Evolutionary conservation across 2,797 vertebrate genomes (phyloP).

Genomic region (Hoplostethus atlanticus): DNA sequence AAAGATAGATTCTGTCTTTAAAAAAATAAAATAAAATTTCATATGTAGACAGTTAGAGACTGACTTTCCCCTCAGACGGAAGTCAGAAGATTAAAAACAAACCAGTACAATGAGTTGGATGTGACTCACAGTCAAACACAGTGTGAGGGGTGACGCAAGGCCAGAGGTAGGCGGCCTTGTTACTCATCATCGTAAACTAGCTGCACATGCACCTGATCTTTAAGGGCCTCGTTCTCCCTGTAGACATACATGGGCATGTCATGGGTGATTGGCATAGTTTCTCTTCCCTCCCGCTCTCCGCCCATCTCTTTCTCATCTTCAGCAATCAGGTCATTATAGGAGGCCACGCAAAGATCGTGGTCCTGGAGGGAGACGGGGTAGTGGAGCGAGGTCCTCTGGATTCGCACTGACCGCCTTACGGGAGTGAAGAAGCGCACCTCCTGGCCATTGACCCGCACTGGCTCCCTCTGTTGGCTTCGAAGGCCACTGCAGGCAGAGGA

Average conservation of each 20-base stretch:
- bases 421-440: slow-evolving; percentile 90
- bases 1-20: no score
- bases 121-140: no score
- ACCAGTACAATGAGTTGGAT: no score
- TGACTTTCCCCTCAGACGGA: no score
- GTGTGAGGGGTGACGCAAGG: no score
- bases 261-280: neutral
- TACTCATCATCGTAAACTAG: slow-evolving; percentile 59
- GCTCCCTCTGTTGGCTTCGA: slow-evolving; percentile 61
- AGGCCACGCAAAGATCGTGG: slow-evolving; percentile 88
- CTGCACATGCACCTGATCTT: slow-evolving; percentile 74
- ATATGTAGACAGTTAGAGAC: no score
- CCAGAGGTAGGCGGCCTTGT: no score
- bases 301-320: slow-evolving; percentile 65
- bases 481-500: slow-evolving; percentile 56
- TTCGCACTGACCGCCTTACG: slow-evolving; percentile 89
- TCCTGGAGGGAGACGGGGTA: slow-evolving; percentile 89
- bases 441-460: slow-evolving; percentile 65
- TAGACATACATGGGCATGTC: slow-evolving; percentile 77
- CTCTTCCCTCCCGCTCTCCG: slow-evolving; percentile 48
- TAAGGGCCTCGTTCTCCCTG: slow-evolving; percentile 82
- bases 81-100: no score
- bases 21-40: no score
- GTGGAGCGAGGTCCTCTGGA: slow-evolving; percentile 64
- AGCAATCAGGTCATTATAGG: slow-evolving; percentile 84